These are phyloP conservation scores for Deroptyus accipitrinus DNA, from an alignment of 2,113 vertebrate species.

Conservation along the genomic window DNA sequence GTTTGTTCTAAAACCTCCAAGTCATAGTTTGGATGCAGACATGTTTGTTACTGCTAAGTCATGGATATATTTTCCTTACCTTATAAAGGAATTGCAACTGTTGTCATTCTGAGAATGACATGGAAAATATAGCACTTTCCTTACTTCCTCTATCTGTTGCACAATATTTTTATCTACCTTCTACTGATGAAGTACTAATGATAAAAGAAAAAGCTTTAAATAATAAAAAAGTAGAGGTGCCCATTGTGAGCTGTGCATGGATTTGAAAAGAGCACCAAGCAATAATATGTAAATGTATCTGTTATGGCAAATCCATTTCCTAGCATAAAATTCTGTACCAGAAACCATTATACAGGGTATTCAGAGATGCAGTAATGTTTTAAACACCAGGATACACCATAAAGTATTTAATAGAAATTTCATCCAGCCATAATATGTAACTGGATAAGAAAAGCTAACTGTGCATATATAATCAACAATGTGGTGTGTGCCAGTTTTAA, in stretches of 20 bases:
- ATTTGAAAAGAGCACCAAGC: background rate
- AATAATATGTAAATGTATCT: background rate
- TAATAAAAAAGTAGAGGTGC: background rate
- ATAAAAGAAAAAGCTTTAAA: background rate
- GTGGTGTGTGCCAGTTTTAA: conserved; percentile 21
- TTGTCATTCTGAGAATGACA: background rate
- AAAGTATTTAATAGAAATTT: conserved; percentile 31
- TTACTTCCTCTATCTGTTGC: background rate
- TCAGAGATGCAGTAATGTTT: background rate
- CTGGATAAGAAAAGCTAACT: conserved; percentile 39
- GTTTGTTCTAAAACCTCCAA: background rate
- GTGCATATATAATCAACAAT: conserved; percentile 48
- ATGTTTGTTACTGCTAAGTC: background rate
- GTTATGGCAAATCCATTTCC: background rate
- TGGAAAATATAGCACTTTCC: background rate
- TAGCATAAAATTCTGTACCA: background rate
- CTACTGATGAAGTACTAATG: background rate
- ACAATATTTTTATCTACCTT: background rate
- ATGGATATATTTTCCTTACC: background rate
- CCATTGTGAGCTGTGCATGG: background rate
- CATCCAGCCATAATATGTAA: conserved; percentile 26
- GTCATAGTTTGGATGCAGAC: background rate
- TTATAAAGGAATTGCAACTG: background rate
- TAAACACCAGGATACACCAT: background rate
- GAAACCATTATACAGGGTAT: background rate